phyloP scores from a whole-genome alignment of 1,140 invertebrate genomes.

The Orchestia grillus region DNA sequence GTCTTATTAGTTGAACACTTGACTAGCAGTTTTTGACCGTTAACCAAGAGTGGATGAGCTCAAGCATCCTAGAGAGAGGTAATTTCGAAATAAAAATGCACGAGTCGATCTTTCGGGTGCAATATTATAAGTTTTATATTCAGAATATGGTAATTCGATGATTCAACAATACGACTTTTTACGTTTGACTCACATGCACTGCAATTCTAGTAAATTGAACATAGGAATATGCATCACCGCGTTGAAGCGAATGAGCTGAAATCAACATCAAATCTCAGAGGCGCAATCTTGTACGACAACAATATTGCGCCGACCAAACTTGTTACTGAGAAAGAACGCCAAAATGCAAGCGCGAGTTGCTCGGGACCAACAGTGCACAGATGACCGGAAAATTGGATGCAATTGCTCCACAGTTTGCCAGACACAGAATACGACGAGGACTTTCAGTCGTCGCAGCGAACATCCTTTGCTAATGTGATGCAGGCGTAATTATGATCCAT shows the following conservation, averaged over 20 bases:
- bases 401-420: not conserved
- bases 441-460: not conserved
- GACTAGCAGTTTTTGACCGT: not conserved
- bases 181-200: not conserved
- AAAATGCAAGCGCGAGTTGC: not conserved
- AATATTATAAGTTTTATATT: not conserved
- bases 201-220: not conserved
- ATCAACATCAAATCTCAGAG: not conserved
- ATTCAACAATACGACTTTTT: not conserved
- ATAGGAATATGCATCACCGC: not conserved
- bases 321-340: not conserved
- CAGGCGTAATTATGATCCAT: constrained; percentile 13
- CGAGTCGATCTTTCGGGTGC: not conserved
- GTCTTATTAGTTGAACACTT: not conserved
- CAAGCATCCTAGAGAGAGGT: not conserved
- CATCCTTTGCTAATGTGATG: constrained; percentile 10
- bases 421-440: not conserved
- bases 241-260: not conserved
- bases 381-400: not conserved
- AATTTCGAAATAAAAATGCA: not conserved
- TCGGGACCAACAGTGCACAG: not conserved
- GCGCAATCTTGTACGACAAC: not conserved
- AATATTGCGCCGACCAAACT: not conserved
- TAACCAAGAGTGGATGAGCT: not conserved
- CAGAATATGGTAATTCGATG: not conserved